Percentiles rank a stretch among this genome's conserved stretches.
Evolutionary conservation across 1,140 invertebrate species (phyloP).

Genomic region (Drosophila azteca): DNA sequence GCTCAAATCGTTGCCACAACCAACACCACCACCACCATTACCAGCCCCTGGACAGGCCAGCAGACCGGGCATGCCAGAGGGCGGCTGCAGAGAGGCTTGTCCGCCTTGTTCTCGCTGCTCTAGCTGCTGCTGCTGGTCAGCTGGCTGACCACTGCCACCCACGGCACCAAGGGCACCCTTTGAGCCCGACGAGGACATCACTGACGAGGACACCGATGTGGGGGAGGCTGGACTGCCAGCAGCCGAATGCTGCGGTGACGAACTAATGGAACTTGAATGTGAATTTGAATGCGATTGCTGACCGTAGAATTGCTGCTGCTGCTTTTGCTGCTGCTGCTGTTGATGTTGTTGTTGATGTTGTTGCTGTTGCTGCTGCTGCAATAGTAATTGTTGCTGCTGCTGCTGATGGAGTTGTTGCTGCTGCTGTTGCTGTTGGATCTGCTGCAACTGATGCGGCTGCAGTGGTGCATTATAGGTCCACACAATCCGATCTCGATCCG

Average conservation of each 20-base stretch:
- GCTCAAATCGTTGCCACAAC: conserved; percentile 86
- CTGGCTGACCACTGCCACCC: conserved; percentile 34
- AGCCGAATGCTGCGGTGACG: conserved; percentile 84
- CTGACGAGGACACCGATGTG: conserved; percentile 93
- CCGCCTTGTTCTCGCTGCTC: conserved; percentile 38
- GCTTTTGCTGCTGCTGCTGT: conserved; percentile 65
- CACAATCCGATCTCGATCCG: conserved; percentile 88
- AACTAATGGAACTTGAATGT: conserved; percentile 84
- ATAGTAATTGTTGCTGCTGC: conserved; percentile 49
- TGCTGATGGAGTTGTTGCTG: conserved; percentile 74
- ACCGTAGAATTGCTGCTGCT: conserved; percentile 74
- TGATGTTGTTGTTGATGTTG: conserved; percentile 80
- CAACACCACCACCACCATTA: conserved; percentile 39
- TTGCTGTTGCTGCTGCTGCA: conserved; percentile 49
- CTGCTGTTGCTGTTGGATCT: conserved; percentile 65
- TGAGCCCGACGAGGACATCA: conserved; percentile 90
- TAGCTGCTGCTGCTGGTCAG: conserved; percentile 54
- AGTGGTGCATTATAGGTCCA: conserved; percentile 96
- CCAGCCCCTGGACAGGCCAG: conserved; percentile 53
- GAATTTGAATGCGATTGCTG: conserved; percentile 83
- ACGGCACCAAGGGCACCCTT: conserved; percentile 84
- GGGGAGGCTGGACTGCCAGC: conserved; percentile 89
- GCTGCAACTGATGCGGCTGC: conserved; percentile 83
- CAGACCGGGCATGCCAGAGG: conserved; percentile 65
- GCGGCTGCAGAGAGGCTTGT: conserved; percentile 23